Evolutionary conservation across 2,888 invertebrate species (phyloP), one percentile per base, ranked within the genome.

Genomic region (Pheosia tremula): DNA sequence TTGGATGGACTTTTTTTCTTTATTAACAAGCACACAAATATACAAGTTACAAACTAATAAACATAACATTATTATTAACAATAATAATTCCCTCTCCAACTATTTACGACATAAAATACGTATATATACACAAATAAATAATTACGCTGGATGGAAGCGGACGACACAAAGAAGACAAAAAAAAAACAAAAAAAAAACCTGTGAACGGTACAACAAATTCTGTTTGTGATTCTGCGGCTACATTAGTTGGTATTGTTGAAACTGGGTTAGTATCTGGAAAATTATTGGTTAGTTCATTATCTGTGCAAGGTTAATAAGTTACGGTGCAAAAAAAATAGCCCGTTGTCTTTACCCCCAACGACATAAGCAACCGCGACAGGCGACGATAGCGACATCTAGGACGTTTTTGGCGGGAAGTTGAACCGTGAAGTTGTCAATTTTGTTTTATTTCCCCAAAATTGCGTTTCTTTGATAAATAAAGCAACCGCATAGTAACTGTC

Each of bases 181-280:
- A 60, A 64, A 68, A 62, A 68, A 63, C 63, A 59, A 57, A 56
- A 68, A 76, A 67, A 57, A 69, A 78, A 77, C 77, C 77, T 75
- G 65, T 38, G 5, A 59, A 49, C 56, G 66, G 55, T 39, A 61
- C 58, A 36, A 37, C 4, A 38, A 11, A 11, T 37, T 36, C 37
- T 62, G 64, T 68, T 64, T 64, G 67, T 62, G 59, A 61, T 58
- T 58, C 58, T 59, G 41, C 54, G 41, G 41, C 13, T 7, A 41
- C 24, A 6, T 10, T 41, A 38, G 56, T 36, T 24, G 24, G 24
- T n/a, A 41, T 13, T 7, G 13, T 13, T 37, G 50, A 5, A n/a
- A 50, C 24, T 24, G 7, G 8, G 38, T 56, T 56, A 56, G 56
- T 56, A 41, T 56, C 56, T 56, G 56, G 10, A 56, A 56, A 53